phyloP scores from a whole-genome alignment of 2,888 invertebrate species.

The Rhaphigaster nebulosa region DNA sequence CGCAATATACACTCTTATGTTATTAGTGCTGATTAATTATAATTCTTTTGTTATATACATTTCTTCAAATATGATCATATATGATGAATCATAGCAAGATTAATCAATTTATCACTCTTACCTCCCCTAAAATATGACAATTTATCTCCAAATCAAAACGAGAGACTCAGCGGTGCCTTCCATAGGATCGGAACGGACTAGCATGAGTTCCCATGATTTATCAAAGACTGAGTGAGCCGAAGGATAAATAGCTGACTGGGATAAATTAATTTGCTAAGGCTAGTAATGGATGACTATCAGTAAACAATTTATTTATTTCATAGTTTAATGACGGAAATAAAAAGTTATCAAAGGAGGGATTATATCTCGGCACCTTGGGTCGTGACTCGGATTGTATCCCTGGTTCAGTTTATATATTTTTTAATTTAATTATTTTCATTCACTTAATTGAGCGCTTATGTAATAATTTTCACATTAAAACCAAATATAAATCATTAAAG shows the following conservation, averaged over 20 bases:
- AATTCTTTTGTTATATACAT: no score
- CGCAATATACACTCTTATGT: no score
- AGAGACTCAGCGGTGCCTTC: background rate
- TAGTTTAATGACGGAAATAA: background rate
- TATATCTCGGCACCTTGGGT: background rate
- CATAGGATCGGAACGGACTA: background rate
- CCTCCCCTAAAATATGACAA: background rate
- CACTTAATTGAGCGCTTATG: no score
- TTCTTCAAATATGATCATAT: background rate
- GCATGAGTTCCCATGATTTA: conserved; percentile 37
- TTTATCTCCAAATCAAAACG: background rate
- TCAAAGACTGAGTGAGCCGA: background rate
- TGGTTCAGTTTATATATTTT: background rate
- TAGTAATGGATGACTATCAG: background rate
- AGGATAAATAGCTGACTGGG: background rate
- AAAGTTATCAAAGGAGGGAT: background rate
- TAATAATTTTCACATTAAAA: no score
- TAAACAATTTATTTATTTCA: conserved; percentile 49
- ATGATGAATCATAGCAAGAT: background rate
- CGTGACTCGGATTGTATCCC: background rate
- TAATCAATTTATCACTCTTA: no score
- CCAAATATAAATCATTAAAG: no score
- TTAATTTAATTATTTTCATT: no score
- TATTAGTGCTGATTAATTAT: no score
- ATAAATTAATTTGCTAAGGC: conserved; percentile 35